Base-by-base conservation (phyloP, 2,888 invertebrate species). In the Dynastes tityus region DNA sequence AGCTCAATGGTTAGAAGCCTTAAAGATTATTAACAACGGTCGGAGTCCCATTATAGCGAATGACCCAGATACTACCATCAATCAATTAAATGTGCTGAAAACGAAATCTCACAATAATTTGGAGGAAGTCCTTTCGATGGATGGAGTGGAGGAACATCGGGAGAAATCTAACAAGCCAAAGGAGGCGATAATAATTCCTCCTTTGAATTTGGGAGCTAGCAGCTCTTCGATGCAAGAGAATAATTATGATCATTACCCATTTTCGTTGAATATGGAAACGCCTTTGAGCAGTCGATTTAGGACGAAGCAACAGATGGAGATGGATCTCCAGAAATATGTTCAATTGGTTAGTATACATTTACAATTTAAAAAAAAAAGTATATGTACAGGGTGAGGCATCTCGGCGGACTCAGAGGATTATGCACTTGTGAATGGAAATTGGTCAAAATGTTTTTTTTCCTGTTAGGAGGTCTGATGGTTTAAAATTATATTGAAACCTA, bases 1-100 rank as follows among this genome's bases (percentile, higher is more conserved):
- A 88, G 91, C 92, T 8, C 95, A 96, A 86, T 95, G 95, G 95
- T 90, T 93, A 53, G 94, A 95, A 86, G 95, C 95, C 1, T 88
- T 95, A 51, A 91, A 91, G 83, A 94, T 95, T 79, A 91, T 95
- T 73, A 87, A 84, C 73, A 82, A 82, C 27, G 84, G 83, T 9
- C 86, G 83, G 78, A 87, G 85, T 70, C 80, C 80, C 3, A 13
- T 63, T 5, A 16, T 63, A 9, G 51, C 58, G 16, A 75, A 74
- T 22, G 76, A 78, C 13, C 78, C 71, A 22, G 82, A 83, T 22
- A 58, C 61, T 8, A 81, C 85, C 0, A 71, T 85, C 1, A 87
- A 87, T 79, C 86, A 87, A 76, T 78, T 88, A 61, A 86, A 87
- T 71, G 83, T 83, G 9, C 82, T 88, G 8, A 86, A 87, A 78